Conservation (phyloP, 2,113 vertebrate species). For the Furnarius figulus region DNA sequence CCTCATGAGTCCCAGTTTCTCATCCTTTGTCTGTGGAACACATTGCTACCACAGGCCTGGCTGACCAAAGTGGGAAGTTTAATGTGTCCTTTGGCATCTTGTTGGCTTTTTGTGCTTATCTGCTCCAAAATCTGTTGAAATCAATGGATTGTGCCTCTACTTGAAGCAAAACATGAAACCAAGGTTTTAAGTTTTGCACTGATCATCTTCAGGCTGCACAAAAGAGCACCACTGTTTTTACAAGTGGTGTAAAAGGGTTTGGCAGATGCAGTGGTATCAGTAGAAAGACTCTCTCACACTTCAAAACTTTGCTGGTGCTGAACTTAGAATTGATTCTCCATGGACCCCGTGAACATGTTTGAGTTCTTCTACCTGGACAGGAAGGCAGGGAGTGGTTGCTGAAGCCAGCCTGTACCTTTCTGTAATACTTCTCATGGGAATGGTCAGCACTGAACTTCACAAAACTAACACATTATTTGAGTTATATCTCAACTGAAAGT, state of each 20-base stretch:
- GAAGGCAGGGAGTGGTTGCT: not conserved
- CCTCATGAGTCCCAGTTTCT: not conserved
- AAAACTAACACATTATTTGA: not conserved
- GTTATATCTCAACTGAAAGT: not conserved
- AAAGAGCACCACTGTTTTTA: not conserved
- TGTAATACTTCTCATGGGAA: not conserved
- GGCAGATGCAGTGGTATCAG: not conserved
- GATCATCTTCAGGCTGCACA: rapidly evolving
- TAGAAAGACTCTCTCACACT: not conserved
- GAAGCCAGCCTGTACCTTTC: not conserved
- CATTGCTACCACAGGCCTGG: not conserved
- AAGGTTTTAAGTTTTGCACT: not conserved
- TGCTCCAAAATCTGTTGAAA: not conserved
- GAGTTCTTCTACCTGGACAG: not conserved
- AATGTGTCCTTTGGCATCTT: not conserved
- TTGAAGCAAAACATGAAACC: not conserved
- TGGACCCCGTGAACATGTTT: not conserved
- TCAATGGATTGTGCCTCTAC: not conserved
- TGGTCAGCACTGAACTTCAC: not conserved
- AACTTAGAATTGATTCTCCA: not conserved
- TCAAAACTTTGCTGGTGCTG: not conserved
- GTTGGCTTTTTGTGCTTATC: not conserved
- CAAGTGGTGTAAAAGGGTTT: not conserved
- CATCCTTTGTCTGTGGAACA: not conserved
- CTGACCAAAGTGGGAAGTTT: not conserved